phyloP scores from a whole-genome alignment of 1,140 invertebrate genomes.

The Monomorium pharaonis region DNA sequence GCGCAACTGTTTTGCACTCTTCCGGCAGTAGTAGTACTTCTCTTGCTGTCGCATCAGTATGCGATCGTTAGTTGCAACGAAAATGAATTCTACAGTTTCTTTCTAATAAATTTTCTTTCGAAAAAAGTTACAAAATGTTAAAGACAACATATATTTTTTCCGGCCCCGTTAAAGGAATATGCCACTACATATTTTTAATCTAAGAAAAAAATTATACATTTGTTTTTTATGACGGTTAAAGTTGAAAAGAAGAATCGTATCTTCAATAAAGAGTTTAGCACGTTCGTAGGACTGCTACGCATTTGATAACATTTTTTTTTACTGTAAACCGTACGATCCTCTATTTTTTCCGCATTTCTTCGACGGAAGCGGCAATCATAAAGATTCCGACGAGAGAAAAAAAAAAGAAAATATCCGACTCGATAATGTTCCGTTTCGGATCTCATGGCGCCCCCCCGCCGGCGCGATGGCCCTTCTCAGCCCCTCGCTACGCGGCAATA shows the following conservation, averaged over 20 bases:
- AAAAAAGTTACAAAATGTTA: not conserved
- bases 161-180: too few relatives aligned
- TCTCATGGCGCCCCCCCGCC: slow-evolving; percentile 49
- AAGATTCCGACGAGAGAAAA: slow-evolving; percentile 68
- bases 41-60: slow-evolving; percentile 1
- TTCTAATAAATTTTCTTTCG: not conserved
- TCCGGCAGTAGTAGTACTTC: not conserved
- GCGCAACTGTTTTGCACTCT: slow-evolving; percentile 59
- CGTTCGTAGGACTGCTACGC: not conserved
- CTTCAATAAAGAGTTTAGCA: slow-evolving; percentile 4
- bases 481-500: slow-evolving; percentile 67
- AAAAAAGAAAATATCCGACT: slow-evolving; percentile 69
- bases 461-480: slow-evolving; percentile 53
- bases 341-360: slow-evolving; percentile 20
- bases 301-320: slow-evolving; percentile 7
- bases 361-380: slow-evolving; percentile 61
- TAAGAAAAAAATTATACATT: not conserved
- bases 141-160: not conserved
- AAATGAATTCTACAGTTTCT: not conserved
- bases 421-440: slow-evolving; percentile 70
- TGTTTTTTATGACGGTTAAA: not conserved
- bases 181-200: not conserved
- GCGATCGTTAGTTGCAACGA: not conserved
- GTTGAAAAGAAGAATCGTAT: not conserved
- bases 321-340: slow-evolving; percentile 2